These are phyloP conservation scores for Coregonus sp. DNA, from an alignment of 2,797 vertebrate genomes.

Conservation along the genomic window DNA sequence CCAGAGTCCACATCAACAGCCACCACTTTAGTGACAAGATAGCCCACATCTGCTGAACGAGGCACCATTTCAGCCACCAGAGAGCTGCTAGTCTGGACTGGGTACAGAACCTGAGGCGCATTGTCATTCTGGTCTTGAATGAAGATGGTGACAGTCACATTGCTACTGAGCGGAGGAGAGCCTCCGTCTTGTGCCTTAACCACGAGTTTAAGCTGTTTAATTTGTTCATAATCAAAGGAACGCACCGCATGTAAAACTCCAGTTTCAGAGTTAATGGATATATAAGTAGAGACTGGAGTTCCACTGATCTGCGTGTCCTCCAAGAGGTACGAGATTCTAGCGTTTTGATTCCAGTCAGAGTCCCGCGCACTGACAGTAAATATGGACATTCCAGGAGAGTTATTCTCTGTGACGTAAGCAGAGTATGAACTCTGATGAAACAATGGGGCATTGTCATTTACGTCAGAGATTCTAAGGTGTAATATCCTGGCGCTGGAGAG, in stretches of 20 bases:
- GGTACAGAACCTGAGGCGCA: constrained; percentile 63
- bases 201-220: constrained; percentile 52
- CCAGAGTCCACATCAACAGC: constrained; percentile 72
- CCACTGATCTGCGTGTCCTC: constrained; percentile 58
- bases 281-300: constrained; percentile 51
- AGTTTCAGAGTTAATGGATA: constrained; percentile 70
- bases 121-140: constrained; percentile 56
- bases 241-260: constrained; percentile 66
- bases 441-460: constrained; percentile 72
- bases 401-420: constrained; percentile 71
- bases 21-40: constrained; percentile 72
- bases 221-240: constrained; percentile 80
- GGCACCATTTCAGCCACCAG: constrained; percentile 54
- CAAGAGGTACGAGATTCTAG: constrained; percentile 64
- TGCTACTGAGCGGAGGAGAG: constrained; percentile 62
- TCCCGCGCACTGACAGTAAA: constrained; percentile 62
- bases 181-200: constrained; percentile 73
- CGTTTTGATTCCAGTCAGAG: constrained; percentile 70
- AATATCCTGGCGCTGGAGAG: constrained; percentile 63
- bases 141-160: constrained; percentile 56
- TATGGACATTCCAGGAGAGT: constrained; percentile 67
- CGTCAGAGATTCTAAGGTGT: constrained; percentile 62
- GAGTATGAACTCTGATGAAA: constrained; percentile 61
- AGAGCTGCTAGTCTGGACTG: constrained; percentile 34
- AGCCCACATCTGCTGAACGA: constrained; percentile 66